phyloP scores from a whole-genome alignment of 1,140 invertebrate genomes.

The Aphaenogaster rudis region DNA sequence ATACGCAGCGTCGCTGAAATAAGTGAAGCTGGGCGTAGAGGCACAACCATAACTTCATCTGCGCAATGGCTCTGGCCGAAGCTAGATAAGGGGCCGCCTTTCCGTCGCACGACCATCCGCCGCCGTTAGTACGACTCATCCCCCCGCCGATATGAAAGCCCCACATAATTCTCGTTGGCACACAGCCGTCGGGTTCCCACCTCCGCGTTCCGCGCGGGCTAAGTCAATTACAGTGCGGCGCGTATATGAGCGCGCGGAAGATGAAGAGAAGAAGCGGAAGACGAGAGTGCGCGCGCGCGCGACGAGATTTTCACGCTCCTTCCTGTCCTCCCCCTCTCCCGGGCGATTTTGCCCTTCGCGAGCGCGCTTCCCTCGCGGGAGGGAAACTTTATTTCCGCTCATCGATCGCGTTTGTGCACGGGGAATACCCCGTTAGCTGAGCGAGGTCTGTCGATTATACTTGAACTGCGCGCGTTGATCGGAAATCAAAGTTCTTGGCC shows the following conservation, averaged over 20 bases:
- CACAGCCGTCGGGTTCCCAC: constrained; percentile 36
- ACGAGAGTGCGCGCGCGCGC: not conserved
- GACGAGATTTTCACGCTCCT: constrained; percentile 36
- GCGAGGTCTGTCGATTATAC: constrained; percentile 52
- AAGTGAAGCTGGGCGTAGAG: constrained; percentile 19
- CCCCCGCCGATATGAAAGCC: constrained; percentile 58
- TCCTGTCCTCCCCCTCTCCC: not conserved
- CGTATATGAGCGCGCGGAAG: constrained; percentile 38
- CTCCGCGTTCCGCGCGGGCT: constrained; percentile 29
- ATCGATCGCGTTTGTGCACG: constrained; percentile 53
- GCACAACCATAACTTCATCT: constrained; percentile 68
- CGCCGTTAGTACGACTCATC: constrained; percentile 23
- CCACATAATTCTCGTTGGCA: constrained; percentile 64
- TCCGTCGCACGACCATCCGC: constrained; percentile 43
- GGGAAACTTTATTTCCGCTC: constrained; percentile 58
- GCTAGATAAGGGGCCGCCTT: constrained; percentile 16
- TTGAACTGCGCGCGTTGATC: constrained; percentile 46
- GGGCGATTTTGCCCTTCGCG: not conserved
- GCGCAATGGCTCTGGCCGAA: constrained; percentile 36
- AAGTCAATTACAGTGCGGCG: constrained; percentile 59
- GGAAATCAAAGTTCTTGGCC: constrained; percentile 52
- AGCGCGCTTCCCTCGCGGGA: constrained; percentile 13
- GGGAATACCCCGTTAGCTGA: constrained; percentile 36
- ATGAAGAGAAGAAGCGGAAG: constrained; percentile 38
- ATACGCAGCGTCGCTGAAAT: constrained; percentile 29